Evolutionary conservation across 1,140 invertebrate genomes (phyloP), one percentile per base, ranked within the genome.

Genomic region (Plutomurus gul): DNA sequence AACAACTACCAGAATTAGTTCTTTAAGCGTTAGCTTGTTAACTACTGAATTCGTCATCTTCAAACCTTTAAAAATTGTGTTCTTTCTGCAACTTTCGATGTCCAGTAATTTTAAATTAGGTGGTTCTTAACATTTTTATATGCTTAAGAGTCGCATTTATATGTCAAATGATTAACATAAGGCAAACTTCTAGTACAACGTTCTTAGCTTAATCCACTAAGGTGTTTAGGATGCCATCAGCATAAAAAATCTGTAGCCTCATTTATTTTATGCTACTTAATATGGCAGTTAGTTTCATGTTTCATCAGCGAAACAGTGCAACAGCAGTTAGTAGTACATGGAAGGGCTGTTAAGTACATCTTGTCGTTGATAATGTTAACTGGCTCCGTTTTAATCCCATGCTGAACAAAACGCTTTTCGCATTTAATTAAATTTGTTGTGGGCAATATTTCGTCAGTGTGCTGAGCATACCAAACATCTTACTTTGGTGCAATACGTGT

Each of bases 351-450:
- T 30, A 65, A 65, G 36, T 43, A 65, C 56, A 65, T 65, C 56
- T 65, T 65, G 56, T 65, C 56, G 30, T 8, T 65, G 56, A 33
- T 33, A 65, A 65, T 65, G 56, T 30, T 33, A 65, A 65, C 27
- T 65, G 56, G 27, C 36, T 65, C 36, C 36, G 56, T 65, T 25
- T 65, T 65, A 65, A 33, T 65, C 56, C 27, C 56, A 65, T 33
- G 36, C 56, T 65, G 56, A 33, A 65, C 56, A 65, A 65, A 65
- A 65, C 56, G 56, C 56, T 65, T n/a, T 25, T 65, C 56, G 56
- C 25, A 65, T 65, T 25, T 65, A 65, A 65, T 65, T 65, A 65
- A 65, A 65, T 65, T 65, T 65, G 56, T 65, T 65, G 56, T 65
- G 56, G 56, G 56, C 56, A 65, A 65, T 65, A 65, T 65, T 65